phyloP scores from a whole-genome alignment of 64 coral and sea anemone species.

The Porites australiensis region DNA sequence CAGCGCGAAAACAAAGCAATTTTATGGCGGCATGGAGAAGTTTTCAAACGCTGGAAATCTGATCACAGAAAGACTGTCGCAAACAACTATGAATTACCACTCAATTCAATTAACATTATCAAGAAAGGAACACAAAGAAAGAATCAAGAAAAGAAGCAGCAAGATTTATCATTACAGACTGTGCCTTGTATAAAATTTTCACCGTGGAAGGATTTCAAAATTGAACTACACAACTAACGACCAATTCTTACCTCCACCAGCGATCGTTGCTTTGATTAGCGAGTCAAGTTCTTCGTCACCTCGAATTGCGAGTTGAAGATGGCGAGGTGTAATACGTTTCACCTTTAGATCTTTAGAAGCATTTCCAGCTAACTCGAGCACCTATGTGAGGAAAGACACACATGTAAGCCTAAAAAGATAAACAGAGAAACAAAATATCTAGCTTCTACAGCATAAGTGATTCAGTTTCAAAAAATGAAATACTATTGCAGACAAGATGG shows the following conservation, averaged over 20 bases:
- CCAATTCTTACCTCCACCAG: conserved; percentile 92
- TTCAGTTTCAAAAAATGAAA: not conserved
- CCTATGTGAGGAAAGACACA: conserved; percentile 35
- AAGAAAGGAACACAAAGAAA: no score
- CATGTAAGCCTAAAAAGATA: not conserved
- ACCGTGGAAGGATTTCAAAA: not conserved
- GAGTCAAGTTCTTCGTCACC: conserved; percentile 99
- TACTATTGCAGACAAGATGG: not conserved
- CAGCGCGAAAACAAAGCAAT: no score
- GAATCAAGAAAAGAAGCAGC: no score
- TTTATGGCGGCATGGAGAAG: no score
- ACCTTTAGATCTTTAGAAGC: conserved; percentile 99
- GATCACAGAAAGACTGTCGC: no score
- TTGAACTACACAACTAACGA: not conserved
- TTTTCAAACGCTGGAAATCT: no score
- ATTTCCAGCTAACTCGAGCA: conserved; percentile 99
- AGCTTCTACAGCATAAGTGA: no score
- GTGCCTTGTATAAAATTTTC: no score
- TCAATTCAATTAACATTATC: no score
- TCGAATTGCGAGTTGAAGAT: conserved; percentile 99
- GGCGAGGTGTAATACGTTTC: conserved; percentile 99
- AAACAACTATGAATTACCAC: no score
- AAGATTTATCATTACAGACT: no score
- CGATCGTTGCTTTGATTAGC: conserved; percentile 99
- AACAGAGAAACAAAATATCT: no score